A percentile compares a stretch with the other conserved stretches of the same genome.
phyloP scores from a whole-genome alignment of 1,140 invertebrate genomes.

The Teleopsis dalmanni region DNA sequence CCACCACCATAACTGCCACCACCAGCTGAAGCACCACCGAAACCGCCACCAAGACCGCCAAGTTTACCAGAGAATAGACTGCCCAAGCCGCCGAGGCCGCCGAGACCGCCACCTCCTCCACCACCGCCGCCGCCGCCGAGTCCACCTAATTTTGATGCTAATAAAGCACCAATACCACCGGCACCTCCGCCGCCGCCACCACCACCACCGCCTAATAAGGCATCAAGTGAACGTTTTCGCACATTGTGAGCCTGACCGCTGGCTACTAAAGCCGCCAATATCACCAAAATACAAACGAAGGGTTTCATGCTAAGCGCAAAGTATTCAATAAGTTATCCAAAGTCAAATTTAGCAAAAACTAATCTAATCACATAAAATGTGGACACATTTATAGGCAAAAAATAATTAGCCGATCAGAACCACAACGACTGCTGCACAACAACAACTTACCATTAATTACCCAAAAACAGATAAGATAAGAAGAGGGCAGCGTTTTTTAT shows the following conservation, averaged over 20 bases:
- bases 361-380: conserved; percentile 19
- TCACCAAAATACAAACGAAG: conserved; percentile 32
- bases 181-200: conserved; percentile 19
- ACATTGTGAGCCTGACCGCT: conserved; percentile 10
- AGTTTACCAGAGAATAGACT: conserved; percentile 28
- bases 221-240: conserved; percentile 23
- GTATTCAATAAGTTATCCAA: conserved; percentile 20
- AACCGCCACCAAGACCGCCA: conserved; percentile 14
- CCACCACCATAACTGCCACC: conserved; percentile 3
- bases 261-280: conserved; percentile 26
- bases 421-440: no score
- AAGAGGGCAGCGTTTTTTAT: no score
- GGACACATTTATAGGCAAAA: conserved; percentile 6
- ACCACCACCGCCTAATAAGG: conserved; percentile 23
- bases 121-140: conserved; percentile 18
- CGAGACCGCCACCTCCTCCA: conserved; percentile 12
- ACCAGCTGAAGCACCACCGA: conserved; percentile 12
- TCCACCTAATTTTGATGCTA: neutral
- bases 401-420: no score
- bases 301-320: conserved; percentile 32
- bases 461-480: no score
- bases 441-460: no score
- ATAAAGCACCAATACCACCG: neutral
- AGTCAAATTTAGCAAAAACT: conserved; percentile 27
- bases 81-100: conserved; percentile 16